phyloP scores from a whole-genome alignment of 1,140 invertebrate species.

The Zaprionus taronus region DNA sequence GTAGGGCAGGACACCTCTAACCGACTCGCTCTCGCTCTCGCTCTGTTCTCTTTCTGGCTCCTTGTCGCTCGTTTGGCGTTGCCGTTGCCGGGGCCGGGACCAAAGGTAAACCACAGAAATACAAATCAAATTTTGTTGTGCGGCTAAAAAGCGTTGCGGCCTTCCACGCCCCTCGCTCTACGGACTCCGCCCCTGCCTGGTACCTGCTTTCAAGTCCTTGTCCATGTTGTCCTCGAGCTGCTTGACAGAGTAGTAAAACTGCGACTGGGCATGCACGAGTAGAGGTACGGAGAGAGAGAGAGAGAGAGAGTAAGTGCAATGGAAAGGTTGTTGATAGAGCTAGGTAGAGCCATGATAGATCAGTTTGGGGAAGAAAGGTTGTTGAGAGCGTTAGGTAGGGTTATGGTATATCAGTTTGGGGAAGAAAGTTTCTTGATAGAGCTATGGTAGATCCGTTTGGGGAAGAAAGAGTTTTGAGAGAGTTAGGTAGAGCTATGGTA shows the following conservation, averaged over 20 bases:
- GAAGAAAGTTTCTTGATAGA: too few species aligned
- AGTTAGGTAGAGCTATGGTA: neutral
- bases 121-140: slow-evolving; percentile 83
- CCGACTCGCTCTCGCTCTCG: neutral
- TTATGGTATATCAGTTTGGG: neutral
- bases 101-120: slow-evolving; percentile 83
- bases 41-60: neutral
- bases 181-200: neutral
- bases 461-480: neutral
- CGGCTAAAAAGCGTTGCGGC: slow-evolving; percentile 74
- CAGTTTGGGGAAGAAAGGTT: too few species aligned
- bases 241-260: slow-evolving; percentile 12
- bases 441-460: neutral
- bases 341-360: neutral
- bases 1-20: neutral
- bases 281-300: neutral
- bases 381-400: neutral
- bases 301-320: neutral
- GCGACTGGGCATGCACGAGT: slow-evolving; percentile 14
- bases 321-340: neutral
- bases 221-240: slow-evolving; percentile 27
- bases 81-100: slow-evolving; percentile 55
- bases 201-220: slow-evolving; percentile 1
- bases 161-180: neutral
- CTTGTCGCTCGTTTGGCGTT: slow-evolving; percentile 21